phyloP scores from a whole-genome alignment of 2,113 vertebrate genomes.

The Microcebus jonahi region DNA sequence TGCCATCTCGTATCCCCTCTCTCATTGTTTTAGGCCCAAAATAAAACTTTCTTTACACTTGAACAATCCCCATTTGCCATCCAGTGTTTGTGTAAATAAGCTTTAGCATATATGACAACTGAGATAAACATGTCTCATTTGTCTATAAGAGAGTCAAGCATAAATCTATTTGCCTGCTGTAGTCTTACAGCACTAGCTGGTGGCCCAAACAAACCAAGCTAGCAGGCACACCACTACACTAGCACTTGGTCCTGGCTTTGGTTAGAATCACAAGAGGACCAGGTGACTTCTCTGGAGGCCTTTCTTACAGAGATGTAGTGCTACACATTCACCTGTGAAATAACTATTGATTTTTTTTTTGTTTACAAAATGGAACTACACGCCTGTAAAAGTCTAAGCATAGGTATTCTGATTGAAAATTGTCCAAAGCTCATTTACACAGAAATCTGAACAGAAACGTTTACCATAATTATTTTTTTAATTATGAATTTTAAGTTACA shows the following conservation, averaged over 20 bases:
- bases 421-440: background rate
- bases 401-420: background rate
- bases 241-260: background rate
- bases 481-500: slow-evolving; percentile 42
- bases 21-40: background rate
- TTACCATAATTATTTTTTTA: slow-evolving; percentile 26
- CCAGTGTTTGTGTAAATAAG: background rate
- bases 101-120: background rate
- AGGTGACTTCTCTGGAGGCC: background rate
- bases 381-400: background rate
- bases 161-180: background rate
- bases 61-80: background rate
- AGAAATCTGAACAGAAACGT: background rate
- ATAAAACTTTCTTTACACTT: background rate
- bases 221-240: background rate
- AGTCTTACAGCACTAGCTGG: background rate
- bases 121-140: background rate
- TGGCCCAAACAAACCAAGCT: background rate
- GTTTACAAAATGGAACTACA: background rate
- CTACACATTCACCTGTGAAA: background rate
- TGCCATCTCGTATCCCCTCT: too few relatives aligned
- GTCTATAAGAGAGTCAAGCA: background rate
- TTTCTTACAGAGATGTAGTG: background rate
- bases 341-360: background rate
- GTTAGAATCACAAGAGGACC: background rate